phyloP scores from a whole-genome alignment of 2,113 vertebrate species.

The Podiceps cristatus region DNA sequence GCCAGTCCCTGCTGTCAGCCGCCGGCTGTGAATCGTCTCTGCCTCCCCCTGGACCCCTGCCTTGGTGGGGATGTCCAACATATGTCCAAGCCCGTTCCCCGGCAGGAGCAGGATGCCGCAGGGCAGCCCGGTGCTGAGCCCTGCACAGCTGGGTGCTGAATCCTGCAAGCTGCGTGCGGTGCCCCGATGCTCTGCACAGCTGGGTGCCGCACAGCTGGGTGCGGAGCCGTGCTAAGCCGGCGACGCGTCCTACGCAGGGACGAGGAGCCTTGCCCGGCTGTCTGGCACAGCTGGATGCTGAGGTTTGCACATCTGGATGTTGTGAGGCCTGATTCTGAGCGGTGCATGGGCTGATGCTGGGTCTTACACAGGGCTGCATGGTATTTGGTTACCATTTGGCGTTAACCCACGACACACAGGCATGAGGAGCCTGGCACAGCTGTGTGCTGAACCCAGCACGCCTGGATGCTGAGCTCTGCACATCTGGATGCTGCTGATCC shows the following conservation, averaged over 20 bases:
- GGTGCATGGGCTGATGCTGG: accelerated
- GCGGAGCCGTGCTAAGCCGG: not conserved
- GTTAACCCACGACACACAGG: no score
- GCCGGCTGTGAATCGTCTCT: accelerated
- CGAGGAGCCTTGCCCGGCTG: not conserved
- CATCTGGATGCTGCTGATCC: not conserved
- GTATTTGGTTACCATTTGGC: no score
- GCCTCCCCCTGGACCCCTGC: not conserved
- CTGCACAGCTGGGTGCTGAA: not conserved
- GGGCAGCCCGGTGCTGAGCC: not conserved
- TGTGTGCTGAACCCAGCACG: not conserved
- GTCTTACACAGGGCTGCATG: accelerated
- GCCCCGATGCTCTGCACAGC: not conserved
- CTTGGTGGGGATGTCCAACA: not conserved
- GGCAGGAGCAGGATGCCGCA: accelerated
- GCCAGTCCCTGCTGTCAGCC: not conserved
- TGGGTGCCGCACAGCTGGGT: not conserved
- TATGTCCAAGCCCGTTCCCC: accelerated
- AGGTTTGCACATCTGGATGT: not conserved
- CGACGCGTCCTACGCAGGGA: no score
- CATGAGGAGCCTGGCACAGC: not conserved
- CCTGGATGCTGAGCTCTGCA: not conserved
- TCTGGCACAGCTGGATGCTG: not conserved
- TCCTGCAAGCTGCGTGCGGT: not conserved
- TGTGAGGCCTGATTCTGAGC: accelerated